Conservation (phyloP, 2,888 invertebrate genomes). For the Argyra leucocephala region DNA sequence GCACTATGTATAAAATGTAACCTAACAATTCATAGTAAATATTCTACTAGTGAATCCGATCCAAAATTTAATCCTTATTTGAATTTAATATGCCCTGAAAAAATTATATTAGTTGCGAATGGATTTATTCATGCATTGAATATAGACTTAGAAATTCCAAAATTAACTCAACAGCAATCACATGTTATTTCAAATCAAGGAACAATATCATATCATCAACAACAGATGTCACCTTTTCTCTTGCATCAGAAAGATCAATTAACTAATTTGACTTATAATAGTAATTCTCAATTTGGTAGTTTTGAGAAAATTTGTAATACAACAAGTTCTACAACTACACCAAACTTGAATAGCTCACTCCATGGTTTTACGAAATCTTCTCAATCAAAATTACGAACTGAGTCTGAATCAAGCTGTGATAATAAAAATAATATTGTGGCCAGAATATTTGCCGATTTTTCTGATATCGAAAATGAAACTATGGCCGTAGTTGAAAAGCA, state of each 20-base stretch:
- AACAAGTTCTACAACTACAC: not conserved
- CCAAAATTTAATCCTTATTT: conserved; percentile 64
- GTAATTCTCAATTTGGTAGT: not conserved
- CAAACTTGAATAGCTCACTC: not conserved
- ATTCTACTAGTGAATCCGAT: conserved; percentile 78
- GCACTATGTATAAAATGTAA: conserved; percentile 78
- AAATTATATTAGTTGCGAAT: conserved; percentile 75
- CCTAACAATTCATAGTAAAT: conserved; percentile 83
- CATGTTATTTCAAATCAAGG: not conserved
- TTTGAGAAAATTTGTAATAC: not conserved
- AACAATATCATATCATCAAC: not conserved
- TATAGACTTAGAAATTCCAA: conserved; percentile 49
- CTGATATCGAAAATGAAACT: conserved; percentile 52
- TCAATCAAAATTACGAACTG: conserved; percentile 12
- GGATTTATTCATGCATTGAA: conserved; percentile 71
- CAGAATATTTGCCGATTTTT: conserved; percentile 54
- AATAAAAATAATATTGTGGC: conserved; percentile 52
- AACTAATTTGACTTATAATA: not conserved
- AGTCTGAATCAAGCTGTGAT: conserved; percentile 29
- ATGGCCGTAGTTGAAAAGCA: conserved; percentile 34
- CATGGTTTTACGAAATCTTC: not conserved
- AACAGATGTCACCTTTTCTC: not conserved
- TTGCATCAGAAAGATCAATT: not conserved
- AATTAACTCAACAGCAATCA: not conserved
- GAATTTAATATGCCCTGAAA: conserved; percentile 59